phyloP scores from a whole-genome alignment of 2,888 invertebrate genomes.

The Deroplatys truncata region DNA sequence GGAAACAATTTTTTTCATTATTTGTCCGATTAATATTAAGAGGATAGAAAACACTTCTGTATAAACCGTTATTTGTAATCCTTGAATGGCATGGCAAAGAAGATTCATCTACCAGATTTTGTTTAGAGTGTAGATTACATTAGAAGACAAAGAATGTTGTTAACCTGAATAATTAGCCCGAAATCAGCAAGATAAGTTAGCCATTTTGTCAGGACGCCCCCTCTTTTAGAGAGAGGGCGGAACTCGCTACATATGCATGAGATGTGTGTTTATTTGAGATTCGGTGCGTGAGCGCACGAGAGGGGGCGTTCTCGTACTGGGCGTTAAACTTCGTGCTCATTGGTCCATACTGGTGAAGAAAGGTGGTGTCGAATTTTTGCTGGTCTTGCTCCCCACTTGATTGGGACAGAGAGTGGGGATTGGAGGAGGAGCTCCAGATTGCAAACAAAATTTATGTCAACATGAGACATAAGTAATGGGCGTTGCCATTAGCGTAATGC shows the following conservation, averaged over 20 bases:
- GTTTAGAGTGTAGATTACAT: background rate
- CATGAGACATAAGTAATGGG: background rate
- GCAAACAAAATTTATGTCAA: background rate
- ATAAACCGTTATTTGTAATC: too few species aligned
- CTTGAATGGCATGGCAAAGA: too few species aligned
- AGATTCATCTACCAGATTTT: too few species aligned
- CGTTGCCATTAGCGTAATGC: background rate
- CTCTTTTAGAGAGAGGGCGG: background rate
- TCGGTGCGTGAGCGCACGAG: background rate
- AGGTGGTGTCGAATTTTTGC: background rate
- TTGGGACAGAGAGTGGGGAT: background rate
- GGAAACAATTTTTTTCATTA: too few species aligned
- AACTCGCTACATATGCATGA: background rate
- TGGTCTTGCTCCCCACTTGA: background rate
- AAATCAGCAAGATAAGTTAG: constrained; percentile 22
- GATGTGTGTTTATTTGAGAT: background rate
- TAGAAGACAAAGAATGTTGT: background rate
- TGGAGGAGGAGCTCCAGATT: background rate
- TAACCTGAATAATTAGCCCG: background rate
- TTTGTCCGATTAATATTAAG: too few species aligned
- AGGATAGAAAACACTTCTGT: too few species aligned
- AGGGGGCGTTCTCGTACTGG: background rate
- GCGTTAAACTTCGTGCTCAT: background rate
- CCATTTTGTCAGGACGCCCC: background rate
- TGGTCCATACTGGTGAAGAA: background rate